Conservation (phyloP, 1,140 invertebrate species). For the Lordiphosa clarofinis region DNA sequence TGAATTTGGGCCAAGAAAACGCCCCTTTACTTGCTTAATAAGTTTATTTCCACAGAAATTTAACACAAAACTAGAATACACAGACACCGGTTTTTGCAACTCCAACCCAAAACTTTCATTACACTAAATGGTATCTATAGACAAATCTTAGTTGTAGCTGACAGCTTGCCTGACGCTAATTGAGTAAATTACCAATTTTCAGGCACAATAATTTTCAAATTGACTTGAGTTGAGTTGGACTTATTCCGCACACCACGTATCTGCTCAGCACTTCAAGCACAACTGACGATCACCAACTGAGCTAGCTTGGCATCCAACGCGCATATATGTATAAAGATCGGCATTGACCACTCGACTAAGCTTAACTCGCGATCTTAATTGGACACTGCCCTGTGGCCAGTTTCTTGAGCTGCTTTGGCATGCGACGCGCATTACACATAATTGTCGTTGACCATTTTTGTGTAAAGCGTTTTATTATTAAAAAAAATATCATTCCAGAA, state of each 20-base stretch:
- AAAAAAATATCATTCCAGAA: background rate
- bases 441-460: constrained; percentile 19
- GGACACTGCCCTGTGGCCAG: constrained; percentile 9
- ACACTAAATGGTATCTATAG: too few relatives aligned
- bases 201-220: constrained; percentile 38
- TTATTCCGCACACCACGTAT: constrained; percentile 6
- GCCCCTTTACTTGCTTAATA: too few relatives aligned
- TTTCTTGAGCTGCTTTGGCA: constrained; percentile 19
- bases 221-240: background rate
- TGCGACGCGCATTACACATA: constrained; percentile 14
- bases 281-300: constrained; percentile 27
- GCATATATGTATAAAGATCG: constrained; percentile 24
- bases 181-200: constrained; percentile 42
- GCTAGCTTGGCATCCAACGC: constrained; percentile 12
- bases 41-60: too few relatives aligned
- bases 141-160: background rate
- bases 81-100: background rate
- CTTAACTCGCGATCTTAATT: constrained; percentile 35
- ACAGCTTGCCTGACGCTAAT: constrained; percentile 10
- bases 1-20: too few relatives aligned
- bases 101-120: background rate
- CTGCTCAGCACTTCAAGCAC: constrained; percentile 19
- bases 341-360: constrained; percentile 2
- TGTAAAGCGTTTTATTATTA: constrained; percentile 1
- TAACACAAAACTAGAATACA: too few relatives aligned